These are phyloP conservation scores for Lasioglossum pauxillum DNA, from an alignment of 2,888 invertebrate genomes.

Conservation along the genomic window DNA sequence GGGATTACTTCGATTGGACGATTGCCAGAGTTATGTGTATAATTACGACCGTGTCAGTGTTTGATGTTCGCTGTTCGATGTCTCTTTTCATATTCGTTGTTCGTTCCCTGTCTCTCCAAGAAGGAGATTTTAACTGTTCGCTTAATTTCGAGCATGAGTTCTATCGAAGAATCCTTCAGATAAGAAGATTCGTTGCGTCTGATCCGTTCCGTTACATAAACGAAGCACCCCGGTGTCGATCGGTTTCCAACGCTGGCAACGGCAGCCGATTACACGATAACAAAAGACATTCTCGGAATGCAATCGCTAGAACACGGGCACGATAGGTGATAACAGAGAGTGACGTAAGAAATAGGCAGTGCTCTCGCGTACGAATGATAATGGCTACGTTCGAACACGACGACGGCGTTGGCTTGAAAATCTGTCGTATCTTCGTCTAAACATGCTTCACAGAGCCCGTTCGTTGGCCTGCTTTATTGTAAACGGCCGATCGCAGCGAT, in stretches of 20 bases:
- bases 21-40: slow-evolving; percentile 15
- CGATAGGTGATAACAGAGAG: background rate
- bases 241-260: background rate
- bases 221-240: background rate
- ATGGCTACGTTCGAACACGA: background rate
- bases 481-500: background rate
- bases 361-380: background rate
- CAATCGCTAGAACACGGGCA: background rate
- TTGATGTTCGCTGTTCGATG: background rate
- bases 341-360: background rate
- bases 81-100: background rate
- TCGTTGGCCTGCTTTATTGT: background rate
- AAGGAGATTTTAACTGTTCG: background rate
- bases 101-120: background rate
- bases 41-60: slow-evolving; percentile 8
- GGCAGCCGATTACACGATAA: background rate
- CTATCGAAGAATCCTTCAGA: background rate
- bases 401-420: background rate
- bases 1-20: slow-evolving; percentile 12
- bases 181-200: background rate
- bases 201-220: background rate
- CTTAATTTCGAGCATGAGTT: background rate
- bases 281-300: background rate
- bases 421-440: background rate
- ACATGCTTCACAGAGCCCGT: background rate